Conservation (phyloP, 2,113 vertebrate species). For the Dicaeum eximium region DNA sequence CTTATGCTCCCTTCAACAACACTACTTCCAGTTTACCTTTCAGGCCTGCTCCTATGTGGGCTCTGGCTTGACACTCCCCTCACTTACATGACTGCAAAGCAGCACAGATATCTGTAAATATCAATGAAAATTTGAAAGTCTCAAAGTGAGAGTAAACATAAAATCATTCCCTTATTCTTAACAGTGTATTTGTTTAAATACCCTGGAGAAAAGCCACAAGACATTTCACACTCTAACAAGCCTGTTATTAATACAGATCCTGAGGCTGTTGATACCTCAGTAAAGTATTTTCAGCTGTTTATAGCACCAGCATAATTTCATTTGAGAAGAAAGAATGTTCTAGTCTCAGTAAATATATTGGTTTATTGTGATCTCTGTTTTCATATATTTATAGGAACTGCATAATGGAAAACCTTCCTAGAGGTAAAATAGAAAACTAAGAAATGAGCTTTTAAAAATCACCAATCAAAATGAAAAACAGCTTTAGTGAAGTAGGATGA, state of each 20-base stretch:
- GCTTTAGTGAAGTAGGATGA: conserved; percentile 1
- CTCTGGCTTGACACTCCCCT: background rate
- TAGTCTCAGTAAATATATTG: background rate
- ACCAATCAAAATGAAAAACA: conserved; percentile 53
- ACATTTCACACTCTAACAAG: conserved; percentile 27
- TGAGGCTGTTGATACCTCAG: background rate
- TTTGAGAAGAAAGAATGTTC: conserved; percentile 7
- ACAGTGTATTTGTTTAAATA: conserved; percentile 2
- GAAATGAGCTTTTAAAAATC: conserved; percentile 33
- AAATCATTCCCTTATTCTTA: background rate
- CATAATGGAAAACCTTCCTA: conserved; percentile 23
- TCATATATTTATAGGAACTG: conserved; percentile 1
- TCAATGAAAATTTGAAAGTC: background rate
- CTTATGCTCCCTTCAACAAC: background rate
- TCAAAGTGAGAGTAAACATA: background rate
- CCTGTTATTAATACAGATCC: conserved; percentile 15
- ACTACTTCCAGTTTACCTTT: background rate
- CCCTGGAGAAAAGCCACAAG: background rate
- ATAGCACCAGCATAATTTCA: background rate
- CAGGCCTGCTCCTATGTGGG: background rate
- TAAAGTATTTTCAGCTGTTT: conserved; percentile 37
- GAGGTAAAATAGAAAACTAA: conserved; percentile 30
- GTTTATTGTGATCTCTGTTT: conserved; percentile 10
- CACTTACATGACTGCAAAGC: background rate
- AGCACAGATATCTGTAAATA: background rate